Percentiles rank a stretch among this genome's conserved stretches.
phyloP scores from a whole-genome alignment of 2,888 invertebrate species.

The Vanessa cardui region DNA sequence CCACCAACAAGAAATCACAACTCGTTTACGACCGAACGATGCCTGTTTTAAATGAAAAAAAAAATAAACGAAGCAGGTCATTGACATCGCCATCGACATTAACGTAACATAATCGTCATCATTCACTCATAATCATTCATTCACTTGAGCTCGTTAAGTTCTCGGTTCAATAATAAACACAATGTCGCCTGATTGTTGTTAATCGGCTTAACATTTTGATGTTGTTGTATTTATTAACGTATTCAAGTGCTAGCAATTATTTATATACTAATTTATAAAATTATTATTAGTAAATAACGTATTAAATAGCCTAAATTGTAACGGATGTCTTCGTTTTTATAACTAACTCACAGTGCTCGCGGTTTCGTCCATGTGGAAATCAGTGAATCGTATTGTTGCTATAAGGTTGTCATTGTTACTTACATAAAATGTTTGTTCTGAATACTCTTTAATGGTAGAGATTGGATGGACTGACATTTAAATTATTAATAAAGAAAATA shows the following conservation, averaged over 20 bases:
- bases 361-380: too few relatives aligned
- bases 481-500: too few relatives aligned
- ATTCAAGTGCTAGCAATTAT: background rate
- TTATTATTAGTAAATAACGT: background rate
- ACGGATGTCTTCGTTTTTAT: too few relatives aligned
- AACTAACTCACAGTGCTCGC: too few relatives aligned
- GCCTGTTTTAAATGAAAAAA: slow-evolving; percentile 6
- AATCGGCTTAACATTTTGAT: background rate
- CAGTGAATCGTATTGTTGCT: too few relatives aligned
- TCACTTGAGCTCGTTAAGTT: slow-evolving; percentile 41
- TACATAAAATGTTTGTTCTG: too few relatives aligned
- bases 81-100: slow-evolving; percentile 31
- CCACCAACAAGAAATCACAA: slow-evolving; percentile 7
- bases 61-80: slow-evolving; percentile 19
- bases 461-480: too few relatives aligned
- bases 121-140: slow-evolving; percentile 38
- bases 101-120: slow-evolving; percentile 33
- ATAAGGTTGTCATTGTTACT: too few relatives aligned
- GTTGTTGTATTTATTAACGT: background rate
- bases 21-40: background rate
- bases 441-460: too few relatives aligned
- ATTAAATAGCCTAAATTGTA: too few relatives aligned
- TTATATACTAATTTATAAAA: background rate
- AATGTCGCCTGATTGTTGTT: slow-evolving; percentile 4
- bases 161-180: slow-evolving; percentile 22